Evolutionary conservation across 2,888 invertebrate species (phyloP), one percentile per base, ranked within the genome.

Genomic region (Andrena fulva): DNA sequence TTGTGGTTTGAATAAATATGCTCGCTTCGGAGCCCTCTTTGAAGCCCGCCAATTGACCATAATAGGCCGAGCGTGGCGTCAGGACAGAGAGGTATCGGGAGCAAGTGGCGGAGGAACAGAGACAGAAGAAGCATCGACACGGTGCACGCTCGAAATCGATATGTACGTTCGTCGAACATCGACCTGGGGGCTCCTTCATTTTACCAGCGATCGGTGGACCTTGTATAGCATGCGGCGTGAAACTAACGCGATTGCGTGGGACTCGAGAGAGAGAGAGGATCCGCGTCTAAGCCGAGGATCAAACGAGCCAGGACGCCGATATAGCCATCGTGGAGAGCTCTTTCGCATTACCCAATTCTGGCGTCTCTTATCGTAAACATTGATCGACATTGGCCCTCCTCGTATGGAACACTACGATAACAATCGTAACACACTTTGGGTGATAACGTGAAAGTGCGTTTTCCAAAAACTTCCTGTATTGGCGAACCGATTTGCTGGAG

Each of bases 1-100:
- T 64, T 56, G 83, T 35, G 77, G 77, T 83, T 77, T 70, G 84
- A 80, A 85, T 84, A 84, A 85, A 85, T 84, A 75, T 66, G 48
- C 59, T 10, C 68, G 59, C 52, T 70, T 72, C 60, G 42, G 8
- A 27, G 75, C 52, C 50, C 83, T 52, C 80, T 86, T 86, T 85
- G 86, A 85, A 76, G 80, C 76, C 29, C 33, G 8, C 48, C 83
- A 80, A 80, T 83, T 83, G 83, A 70, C 83, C 73, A 72, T 83
- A 78, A 85, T 85, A 69, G 74, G 56, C 56, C 29, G 67, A 24
- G 24, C 56, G 77, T 70, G 54, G n/a, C 62, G n/a, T 59, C 69
- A 62, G 71, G 74, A 74, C 71, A 54, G 33, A 42, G 29, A 59
- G 63, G 20, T 4, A 24, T 4, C 6, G 52, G 50, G 60, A n/a